A percentile compares a stretch with the other conserved stretches of the same genome.
Conservation (phyloP, 2,113 vertebrate species). For the Probosciger aterrimus region DNA sequence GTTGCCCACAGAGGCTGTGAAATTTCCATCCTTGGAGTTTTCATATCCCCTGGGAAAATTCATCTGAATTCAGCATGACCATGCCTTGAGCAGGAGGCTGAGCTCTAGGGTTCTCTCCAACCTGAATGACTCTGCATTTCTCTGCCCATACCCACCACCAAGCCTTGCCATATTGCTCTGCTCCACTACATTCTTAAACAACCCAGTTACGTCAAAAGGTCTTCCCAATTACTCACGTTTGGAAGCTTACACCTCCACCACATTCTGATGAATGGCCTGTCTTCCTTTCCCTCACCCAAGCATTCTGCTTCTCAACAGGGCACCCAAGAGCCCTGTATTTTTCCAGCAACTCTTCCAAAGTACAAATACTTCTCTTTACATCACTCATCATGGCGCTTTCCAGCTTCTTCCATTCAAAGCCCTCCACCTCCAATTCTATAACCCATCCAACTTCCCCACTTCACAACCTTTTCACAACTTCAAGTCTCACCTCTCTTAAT, state of each 20-base stretch:
- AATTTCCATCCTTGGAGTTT: background rate
- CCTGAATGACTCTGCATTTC: rapidly evolving
- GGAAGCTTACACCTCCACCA: background rate
- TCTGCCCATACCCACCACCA: background rate
- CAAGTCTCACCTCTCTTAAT: background rate
- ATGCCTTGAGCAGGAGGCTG: background rate
- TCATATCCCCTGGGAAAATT: background rate
- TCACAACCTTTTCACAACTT: background rate
- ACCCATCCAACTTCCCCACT: background rate
- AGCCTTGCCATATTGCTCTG: background rate
- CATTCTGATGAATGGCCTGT: background rate
- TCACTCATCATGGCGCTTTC: rapidly evolving
- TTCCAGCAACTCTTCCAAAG: background rate
- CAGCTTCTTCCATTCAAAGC: background rate
- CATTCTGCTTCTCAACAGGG: background rate
- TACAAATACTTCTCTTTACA: background rate
- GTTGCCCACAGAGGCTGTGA: background rate
- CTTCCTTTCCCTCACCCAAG: background rate
- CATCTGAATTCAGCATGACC: background rate
- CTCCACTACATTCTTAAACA: background rate
- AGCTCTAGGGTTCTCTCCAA: background rate
- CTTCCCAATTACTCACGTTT: background rate
- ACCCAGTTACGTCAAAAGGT: background rate
- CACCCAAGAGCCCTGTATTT: background rate
- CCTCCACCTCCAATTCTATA: background rate